Conservation (phyloP, 2,797 vertebrate species). For the Arremon brunneinucha region DNA sequence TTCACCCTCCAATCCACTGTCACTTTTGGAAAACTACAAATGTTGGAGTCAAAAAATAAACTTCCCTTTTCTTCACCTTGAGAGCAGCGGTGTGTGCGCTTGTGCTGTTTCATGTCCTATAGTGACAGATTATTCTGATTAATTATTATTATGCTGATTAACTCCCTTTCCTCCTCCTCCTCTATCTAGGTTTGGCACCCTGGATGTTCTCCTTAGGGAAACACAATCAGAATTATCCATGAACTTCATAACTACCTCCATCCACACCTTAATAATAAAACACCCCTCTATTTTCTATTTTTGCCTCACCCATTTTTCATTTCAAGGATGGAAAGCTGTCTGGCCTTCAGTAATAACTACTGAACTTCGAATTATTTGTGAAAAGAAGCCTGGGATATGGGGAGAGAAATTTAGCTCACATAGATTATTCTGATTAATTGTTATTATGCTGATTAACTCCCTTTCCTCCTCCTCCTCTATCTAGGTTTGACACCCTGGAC, state of each 20-base stretch:
- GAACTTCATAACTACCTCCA: background rate
- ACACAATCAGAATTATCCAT: rapidly evolving
- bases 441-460: too few relatives aligned
- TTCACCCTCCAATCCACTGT: too few relatives aligned
- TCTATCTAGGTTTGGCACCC: background rate
- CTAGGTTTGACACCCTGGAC: background rate
- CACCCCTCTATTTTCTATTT: rapidly evolving
- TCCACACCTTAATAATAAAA: background rate
- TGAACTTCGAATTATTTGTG: background rate
- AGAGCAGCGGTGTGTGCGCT: too few relatives aligned
- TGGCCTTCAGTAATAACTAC: background rate
- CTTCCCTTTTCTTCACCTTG: too few relatives aligned
- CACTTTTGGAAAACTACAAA: too few relatives aligned
- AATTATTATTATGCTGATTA: too few relatives aligned
- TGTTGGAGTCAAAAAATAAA: too few relatives aligned
- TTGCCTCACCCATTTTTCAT: rapidly evolving
- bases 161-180: background rate
- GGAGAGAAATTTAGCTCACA: background rate
- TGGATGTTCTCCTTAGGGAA: background rate
- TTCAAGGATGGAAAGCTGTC: background rate
- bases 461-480: background rate
- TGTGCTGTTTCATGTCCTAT: too few relatives aligned
- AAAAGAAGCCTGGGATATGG: background rate
- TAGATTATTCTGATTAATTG: background rate
- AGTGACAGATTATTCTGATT: background rate